A percentile compares a stretch with the other conserved stretches of the same genome.
These are phyloP conservation scores for Tenodera sinensis DNA, from an alignment of 2,888 invertebrate species.

Conservation along the genomic window DNA sequence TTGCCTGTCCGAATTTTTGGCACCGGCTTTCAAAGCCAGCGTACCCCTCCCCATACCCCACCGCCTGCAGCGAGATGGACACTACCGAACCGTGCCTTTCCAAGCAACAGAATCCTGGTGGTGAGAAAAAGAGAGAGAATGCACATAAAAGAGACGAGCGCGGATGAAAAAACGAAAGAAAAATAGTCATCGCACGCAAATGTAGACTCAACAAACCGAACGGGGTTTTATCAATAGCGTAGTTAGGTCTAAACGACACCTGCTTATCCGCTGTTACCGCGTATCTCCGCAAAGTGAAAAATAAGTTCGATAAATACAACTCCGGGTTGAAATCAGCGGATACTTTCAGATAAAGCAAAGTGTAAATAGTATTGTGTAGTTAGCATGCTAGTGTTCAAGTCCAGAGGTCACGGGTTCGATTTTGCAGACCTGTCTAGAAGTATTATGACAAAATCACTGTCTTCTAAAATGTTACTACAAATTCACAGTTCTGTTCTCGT, in stretches of 20 bases:
- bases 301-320: neutral
- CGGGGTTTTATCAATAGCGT: neutral
- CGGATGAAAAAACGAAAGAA: slow-evolving; percentile 10
- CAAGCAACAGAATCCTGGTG: neutral
- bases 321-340: neutral
- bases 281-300: neutral
- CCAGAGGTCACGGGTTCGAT: no score
- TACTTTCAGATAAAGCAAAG: neutral
- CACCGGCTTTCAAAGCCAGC: slow-evolving; percentile 11
- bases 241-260: neutral
- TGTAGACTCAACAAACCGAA: neutral
- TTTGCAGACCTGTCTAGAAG: no score
- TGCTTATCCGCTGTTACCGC: neutral
- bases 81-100: neutral
- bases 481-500: no score
- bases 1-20: slow-evolving; percentile 18
- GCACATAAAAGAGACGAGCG: neutral
- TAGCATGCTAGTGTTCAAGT: no score
- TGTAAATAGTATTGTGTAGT: no score
- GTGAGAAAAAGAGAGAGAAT: neutral
- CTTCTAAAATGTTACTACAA: no score
- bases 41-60: neutral
- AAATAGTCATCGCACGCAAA: neutral
- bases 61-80: neutral
- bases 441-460: no score